phyloP scores from a whole-genome alignment of 2,113 vertebrate genomes.

The Marmota flaviventris region DNA sequence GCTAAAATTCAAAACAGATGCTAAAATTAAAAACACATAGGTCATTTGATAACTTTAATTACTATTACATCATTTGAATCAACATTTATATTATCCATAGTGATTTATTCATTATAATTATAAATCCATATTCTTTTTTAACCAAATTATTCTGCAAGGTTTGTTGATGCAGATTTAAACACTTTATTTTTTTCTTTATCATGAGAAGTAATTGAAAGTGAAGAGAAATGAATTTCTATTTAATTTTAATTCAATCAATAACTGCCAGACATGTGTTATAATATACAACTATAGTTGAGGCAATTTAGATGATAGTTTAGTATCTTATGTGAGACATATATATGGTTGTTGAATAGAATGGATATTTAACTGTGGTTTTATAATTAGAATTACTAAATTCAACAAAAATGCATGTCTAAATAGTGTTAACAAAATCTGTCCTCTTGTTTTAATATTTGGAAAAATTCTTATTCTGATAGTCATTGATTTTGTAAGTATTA shows the following conservation, averaged over 20 bases:
- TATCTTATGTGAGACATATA: neutral
- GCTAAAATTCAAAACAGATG: too few species aligned
- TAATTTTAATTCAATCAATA: conserved; percentile 16
- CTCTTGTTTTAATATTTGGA: conserved; percentile 3
- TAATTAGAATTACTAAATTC: conserved; percentile 43
- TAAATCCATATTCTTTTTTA: too few species aligned
- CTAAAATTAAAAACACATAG: too few species aligned
- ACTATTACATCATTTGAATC: too few species aligned
- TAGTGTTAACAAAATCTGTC: neutral
- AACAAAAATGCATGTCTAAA: neutral
- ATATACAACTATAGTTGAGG: neutral
- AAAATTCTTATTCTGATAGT: neutral
- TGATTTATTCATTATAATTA: too few species aligned
- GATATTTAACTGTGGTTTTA: conserved; percentile 21
- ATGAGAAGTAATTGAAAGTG: conserved; percentile 24
- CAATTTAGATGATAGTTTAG: neutral
- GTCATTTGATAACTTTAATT: too few species aligned
- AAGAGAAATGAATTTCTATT: conserved; percentile 48
- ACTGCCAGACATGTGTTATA: neutral
- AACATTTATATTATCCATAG: too few species aligned
- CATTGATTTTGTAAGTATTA: neutral
- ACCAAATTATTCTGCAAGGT: neutral
- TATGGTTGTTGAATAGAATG: conserved; percentile 7
- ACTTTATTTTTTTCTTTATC: conserved; percentile 21
- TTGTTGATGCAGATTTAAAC: neutral